These are phyloP conservation scores for Gallirallus australis DNA, from an alignment of 2,797 vertebrate species.

Conservation along the genomic window DNA sequence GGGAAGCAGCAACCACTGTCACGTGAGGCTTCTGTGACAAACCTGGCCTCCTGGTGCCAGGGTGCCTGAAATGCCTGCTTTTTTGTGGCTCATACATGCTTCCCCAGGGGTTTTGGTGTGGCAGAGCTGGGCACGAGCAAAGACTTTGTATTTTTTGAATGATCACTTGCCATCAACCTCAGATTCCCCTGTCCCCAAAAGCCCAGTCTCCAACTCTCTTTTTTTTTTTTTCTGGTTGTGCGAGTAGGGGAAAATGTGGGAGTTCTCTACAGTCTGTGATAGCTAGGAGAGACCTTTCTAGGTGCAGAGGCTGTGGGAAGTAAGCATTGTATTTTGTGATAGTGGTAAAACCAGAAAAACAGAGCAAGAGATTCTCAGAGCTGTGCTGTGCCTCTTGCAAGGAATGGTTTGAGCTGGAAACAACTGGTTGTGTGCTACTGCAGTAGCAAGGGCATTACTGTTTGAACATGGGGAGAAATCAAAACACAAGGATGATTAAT, in stretches of 20 bases:
- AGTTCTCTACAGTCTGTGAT: neutral
- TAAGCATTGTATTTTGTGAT: neutral
- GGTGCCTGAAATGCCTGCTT: neutral
- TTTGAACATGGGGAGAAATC: neutral
- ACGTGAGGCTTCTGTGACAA: neutral
- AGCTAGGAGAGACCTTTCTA: neutral
- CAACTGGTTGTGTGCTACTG: neutral
- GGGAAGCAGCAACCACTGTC: neutral
- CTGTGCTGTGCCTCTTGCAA: neutral
- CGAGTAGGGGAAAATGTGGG: neutral
- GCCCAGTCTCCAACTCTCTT: neutral
- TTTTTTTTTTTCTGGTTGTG: neutral
- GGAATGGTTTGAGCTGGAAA: neutral
- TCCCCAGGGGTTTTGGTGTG: fast-evolving
- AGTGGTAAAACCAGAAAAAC: neutral
- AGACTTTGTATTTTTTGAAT: neutral
- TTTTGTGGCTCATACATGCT: neutral
- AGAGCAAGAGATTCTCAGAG: neutral
- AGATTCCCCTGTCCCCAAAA: neutral
- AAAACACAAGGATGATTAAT: neutral
- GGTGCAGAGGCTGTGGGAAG: neutral
- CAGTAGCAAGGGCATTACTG: neutral
- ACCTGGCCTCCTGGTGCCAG: neutral
- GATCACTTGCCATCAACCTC: neutral
- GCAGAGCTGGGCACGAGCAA: neutral